Base-by-base conservation (phyloP, 2,888 invertebrate species). In the Calephelis perditalis region DNA sequence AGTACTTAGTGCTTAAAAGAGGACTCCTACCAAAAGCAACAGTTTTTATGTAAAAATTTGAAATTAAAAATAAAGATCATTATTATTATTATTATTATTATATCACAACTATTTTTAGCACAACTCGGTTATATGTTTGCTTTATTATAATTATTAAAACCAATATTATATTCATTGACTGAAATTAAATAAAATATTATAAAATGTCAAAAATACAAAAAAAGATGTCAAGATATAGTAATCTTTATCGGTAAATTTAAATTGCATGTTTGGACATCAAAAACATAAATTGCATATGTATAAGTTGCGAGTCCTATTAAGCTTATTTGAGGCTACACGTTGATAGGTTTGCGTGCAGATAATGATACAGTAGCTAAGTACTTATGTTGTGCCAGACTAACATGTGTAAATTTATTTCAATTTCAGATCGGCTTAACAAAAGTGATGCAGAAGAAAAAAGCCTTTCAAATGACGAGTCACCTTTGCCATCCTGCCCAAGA, bases 401-500 rank as follows among this genome's bases (percentile, higher is more conserved):
- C 26, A 43, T 40, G 7, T 52, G 11, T 36, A 35, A 45, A 47
- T 60, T 46, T 55, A 40, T 43, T 43, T 59, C 37, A 43, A 57
- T 69, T 84, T 65, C 85, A 90, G 90, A 89, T 79, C 88, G 89
- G 64, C 73, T 82, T 62, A 83, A 78, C 70, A 89, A 84, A 74
- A 88, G 89, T 68, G 88, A 89, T 69, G 79, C 79, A 61, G 89
- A 91, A 75, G 89, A 90, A 64, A 90, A 88, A 75, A 90, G 86
- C 67, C 79, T 89, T 64, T 89, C 90, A 47, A 90, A 89, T 70
- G 90, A 90, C 66, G 90, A 91, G 69, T 83, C 82, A 9, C 86
- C 87, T 60, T 74, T 86, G 45, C 90, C 92, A 59, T 92, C 92
- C 70, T 93, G 94, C 76, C 94, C 94, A 58, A 92, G 96, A 71